Conservation (phyloP, 2,888 invertebrate genomes). For the Platycheirus rosarum region DNA sequence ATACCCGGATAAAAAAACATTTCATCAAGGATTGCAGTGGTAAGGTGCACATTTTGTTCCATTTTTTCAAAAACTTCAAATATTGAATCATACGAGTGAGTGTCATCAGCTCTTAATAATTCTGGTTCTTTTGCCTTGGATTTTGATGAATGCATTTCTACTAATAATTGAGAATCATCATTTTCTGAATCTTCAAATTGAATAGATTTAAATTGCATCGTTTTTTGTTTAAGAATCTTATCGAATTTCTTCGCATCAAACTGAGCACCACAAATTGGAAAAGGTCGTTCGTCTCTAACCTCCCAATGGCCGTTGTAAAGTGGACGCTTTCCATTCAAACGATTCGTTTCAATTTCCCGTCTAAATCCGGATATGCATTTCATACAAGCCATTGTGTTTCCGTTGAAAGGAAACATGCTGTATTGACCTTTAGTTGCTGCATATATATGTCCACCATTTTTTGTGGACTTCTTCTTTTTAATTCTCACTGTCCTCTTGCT, state of each 20-base stretch:
- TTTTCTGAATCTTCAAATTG: not conserved
- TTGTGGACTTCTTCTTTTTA: not conserved
- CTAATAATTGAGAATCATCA: not conserved
- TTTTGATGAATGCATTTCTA: not conserved
- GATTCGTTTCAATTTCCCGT: not conserved
- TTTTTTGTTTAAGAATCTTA: conserved; percentile 1
- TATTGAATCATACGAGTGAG: not conserved
- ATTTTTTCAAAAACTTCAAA: conserved; percentile 22
- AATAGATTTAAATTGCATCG: not conserved
- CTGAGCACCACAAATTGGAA: not conserved
- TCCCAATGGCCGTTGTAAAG: not conserved
- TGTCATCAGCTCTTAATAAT: not conserved
- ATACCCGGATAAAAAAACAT: conserved; percentile 18
- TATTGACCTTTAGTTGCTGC: not conserved
- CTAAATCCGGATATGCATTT: not conserved
- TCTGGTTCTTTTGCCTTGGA: not conserved
- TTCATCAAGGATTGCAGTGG: not conserved
- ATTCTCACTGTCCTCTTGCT: not conserved
- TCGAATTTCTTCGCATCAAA: conserved; percentile 30
- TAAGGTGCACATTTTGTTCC: not conserved
- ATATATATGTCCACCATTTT: not conserved
- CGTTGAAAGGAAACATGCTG: not conserved
- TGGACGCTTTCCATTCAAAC: not conserved
- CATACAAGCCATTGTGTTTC: not conserved
- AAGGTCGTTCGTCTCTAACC: not conserved